Evolutionary conservation across 2,113 vertebrate species (phyloP).

Genomic region (Dolichallabes microphthalmus): DNA sequence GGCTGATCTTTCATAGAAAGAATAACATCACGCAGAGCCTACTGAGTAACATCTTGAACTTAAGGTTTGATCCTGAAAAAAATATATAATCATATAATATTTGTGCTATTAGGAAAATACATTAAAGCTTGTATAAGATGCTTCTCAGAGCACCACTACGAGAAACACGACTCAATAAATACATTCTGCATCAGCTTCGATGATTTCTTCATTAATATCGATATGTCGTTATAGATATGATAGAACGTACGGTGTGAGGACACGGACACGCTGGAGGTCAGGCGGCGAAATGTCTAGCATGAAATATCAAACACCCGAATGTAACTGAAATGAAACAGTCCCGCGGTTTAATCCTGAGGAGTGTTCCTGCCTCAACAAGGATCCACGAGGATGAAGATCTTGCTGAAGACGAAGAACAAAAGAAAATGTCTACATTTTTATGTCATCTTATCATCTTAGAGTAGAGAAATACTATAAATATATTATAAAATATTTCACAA

Average conservation of each 20-base stretch:
- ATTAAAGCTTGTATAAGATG: not conserved
- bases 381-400: not conserved
- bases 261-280: not conserved
- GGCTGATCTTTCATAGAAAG: slow-evolving; percentile 74
- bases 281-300: not conserved
- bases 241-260: not conserved
- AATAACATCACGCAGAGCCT: slow-evolving; percentile 53
- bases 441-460: not conserved
- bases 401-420: not conserved
- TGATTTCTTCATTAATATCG: not conserved
- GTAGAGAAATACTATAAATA: not conserved
- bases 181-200: not conserved
- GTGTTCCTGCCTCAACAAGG: not conserved
- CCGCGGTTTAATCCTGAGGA: not conserved
- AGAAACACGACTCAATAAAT: not conserved
- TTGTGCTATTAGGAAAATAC: not conserved
- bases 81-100: not conserved
- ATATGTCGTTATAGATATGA: not conserved
- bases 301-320: not conserved
- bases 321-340: not conserved
- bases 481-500: not conserved
- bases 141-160: not conserved
- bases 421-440: not conserved
- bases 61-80: not conserved
- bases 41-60: not conserved